Evolutionary conservation across 2,113 vertebrate species (phyloP).

Genomic region (Malurus alboscapulatus): DNA sequence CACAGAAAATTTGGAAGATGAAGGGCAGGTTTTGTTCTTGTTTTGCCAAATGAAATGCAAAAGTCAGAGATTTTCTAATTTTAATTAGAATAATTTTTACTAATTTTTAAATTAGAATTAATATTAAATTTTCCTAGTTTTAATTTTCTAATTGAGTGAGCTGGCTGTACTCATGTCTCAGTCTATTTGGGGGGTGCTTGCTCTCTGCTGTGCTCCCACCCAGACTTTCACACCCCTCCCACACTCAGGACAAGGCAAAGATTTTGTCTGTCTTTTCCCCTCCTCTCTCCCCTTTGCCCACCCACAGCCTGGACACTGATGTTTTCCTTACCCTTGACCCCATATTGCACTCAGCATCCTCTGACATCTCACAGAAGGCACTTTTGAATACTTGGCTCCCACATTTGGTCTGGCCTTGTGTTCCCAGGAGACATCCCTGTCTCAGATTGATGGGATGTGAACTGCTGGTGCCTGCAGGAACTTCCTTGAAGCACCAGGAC

Average conservation of each 20-base stretch:
- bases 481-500: background rate
- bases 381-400: background rate
- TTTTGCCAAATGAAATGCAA: background rate
- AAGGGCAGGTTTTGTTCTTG: background rate
- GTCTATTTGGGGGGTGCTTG: background rate
- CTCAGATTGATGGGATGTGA: background rate
- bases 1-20: background rate
- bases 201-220: background rate
- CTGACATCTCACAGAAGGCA: background rate
- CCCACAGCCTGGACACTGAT: background rate
- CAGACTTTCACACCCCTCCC: background rate
- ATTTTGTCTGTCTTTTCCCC: background rate
- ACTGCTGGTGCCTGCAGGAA: background rate
- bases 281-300: background rate
- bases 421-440: background rate
- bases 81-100: too few species aligned
- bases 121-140: too few species aligned
- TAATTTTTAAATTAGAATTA: too few species aligned
- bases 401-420: background rate
- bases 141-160: too few species aligned
- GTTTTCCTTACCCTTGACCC: slow-evolving; percentile 6
- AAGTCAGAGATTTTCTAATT: background rate
- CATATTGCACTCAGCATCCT: background rate
- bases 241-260: background rate
- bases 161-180: too few species aligned